Conservation (phyloP, 1,140 invertebrate genomes). For the Proctacanthus coquilletti region DNA sequence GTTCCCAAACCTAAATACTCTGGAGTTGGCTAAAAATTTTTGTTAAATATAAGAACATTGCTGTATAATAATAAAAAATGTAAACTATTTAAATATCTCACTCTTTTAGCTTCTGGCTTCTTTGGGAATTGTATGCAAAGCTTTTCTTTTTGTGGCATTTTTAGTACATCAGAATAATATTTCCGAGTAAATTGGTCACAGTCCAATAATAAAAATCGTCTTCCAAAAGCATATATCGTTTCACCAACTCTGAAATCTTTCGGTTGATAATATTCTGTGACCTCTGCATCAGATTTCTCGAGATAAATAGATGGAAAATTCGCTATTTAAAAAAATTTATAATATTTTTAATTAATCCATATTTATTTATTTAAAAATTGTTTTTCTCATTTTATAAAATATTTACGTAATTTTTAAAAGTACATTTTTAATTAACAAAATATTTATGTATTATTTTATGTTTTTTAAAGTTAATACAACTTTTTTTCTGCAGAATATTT, state of each 20-base stretch:
- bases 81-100: conserved; percentile 1
- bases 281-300: conserved; percentile 50
- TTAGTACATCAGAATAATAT: conserved; percentile 38
- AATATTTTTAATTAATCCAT: conserved; percentile 5
- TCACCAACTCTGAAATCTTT: conserved; percentile 59
- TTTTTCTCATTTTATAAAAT: too few species aligned
- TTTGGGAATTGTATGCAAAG: conserved; percentile 10
- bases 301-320: conserved; percentile 38
- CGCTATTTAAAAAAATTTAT: conserved; percentile 14
- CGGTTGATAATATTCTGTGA: conserved; percentile 56
- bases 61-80: too few species aligned
- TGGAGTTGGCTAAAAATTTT: conserved; percentile 32
- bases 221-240: conserved; percentile 47
- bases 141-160: conserved; percentile 15
- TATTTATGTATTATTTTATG: too few species aligned
- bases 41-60: background rate
- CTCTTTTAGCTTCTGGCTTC: conserved; percentile 1
- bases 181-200: conserved; percentile 66
- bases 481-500: too few species aligned
- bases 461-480: too few species aligned
- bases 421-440: too few species aligned
- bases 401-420: too few species aligned
- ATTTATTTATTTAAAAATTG: conserved; percentile 3
- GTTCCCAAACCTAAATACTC: conserved; percentile 55
- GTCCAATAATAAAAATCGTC: conserved; percentile 59